These are phyloP conservation scores for Hyppa rectilinea DNA, from an alignment of 2,888 invertebrate genomes.

Conservation along the genomic window DNA sequence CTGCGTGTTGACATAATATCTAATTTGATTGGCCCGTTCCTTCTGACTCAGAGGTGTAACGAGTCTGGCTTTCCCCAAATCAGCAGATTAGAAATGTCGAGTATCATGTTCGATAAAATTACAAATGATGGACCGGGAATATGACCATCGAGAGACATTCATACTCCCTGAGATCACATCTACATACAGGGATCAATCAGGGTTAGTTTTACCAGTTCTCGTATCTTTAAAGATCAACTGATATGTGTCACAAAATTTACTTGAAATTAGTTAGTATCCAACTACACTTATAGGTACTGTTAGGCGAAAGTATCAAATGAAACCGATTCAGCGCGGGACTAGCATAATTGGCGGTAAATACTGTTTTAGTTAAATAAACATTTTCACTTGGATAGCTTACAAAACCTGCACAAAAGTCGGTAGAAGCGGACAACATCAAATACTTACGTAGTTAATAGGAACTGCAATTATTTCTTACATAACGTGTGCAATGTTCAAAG, in stretches of 20 bases:
- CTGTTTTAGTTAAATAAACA: slow-evolving; percentile 37
- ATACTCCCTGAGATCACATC: too few species aligned
- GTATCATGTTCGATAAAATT: too few species aligned
- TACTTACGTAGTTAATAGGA: too few species aligned
- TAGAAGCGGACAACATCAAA: too few species aligned
- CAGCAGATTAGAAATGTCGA: neutral
- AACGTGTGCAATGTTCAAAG: too few species aligned
- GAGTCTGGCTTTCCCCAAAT: neutral
- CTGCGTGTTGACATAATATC: neutral
- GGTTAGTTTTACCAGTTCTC: neutral
- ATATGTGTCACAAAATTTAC: neutral
- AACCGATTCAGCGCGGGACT: slow-evolving; percentile 14
- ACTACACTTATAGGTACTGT: slow-evolving; percentile 5
- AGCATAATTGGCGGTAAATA: slow-evolving; percentile 34
- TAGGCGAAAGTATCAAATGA: slow-evolving; percentile 32
- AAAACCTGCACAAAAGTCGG: neutral
- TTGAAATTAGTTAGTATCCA: neutral
- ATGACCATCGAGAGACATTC: too few species aligned
- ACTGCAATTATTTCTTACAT: too few species aligned
- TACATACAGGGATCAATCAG: neutral
- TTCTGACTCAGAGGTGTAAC: neutral
- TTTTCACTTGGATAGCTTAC: slow-evolving; percentile 32
- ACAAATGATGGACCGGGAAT: neutral
- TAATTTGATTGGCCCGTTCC: neutral
- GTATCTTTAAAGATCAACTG: neutral